phyloP scores from a whole-genome alignment of 2,888 invertebrate genomes.

The Hirtodrosophila confusa region DNA sequence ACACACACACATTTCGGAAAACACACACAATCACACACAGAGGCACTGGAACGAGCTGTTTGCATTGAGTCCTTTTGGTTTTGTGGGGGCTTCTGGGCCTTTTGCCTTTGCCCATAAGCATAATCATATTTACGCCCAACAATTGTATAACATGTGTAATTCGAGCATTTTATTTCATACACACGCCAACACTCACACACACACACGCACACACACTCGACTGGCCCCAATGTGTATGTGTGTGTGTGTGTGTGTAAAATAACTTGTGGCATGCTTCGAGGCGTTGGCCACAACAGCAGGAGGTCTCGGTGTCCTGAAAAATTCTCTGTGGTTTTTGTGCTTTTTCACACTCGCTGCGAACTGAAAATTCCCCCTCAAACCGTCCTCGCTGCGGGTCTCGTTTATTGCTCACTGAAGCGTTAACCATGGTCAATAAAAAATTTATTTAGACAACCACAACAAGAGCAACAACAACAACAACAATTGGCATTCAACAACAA shows the following conservation, averaged over 20 bases:
- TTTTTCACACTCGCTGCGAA: constrained; percentile 40
- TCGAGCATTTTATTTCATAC: constrained; percentile 64
- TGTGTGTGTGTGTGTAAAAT: constrained; percentile 53
- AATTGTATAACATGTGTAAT: constrained; percentile 78
- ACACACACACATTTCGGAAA: not conserved
- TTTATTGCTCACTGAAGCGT: constrained; percentile 75
- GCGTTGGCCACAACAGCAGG: constrained; percentile 49
- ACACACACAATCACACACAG: constrained; percentile 14
- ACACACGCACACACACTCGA: constrained; percentile 28
- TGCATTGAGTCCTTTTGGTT: constrained; percentile 10
- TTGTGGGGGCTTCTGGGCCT: constrained; percentile 17
- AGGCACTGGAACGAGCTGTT: constrained; percentile 5
- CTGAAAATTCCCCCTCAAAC: constrained; percentile 1
- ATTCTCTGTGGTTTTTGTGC: constrained; percentile 64
- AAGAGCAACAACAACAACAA: constrained; percentile 39
- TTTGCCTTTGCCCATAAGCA: constrained; percentile 34
- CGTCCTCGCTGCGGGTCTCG: constrained; percentile 13
- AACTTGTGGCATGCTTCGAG: constrained; percentile 78
- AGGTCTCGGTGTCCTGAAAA: constrained; percentile 18
- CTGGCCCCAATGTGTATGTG: constrained; percentile 34
- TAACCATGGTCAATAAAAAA: constrained; percentile 80
- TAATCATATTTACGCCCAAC: constrained; percentile 69
- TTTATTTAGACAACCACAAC: constrained; percentile 76
- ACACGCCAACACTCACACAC: constrained; percentile 22
- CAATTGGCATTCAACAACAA: constrained; percentile 42